These are phyloP conservation scores for Sminthurinus signatus DNA, from an alignment of 1,140 invertebrate species.

Conservation along the genomic window DNA sequence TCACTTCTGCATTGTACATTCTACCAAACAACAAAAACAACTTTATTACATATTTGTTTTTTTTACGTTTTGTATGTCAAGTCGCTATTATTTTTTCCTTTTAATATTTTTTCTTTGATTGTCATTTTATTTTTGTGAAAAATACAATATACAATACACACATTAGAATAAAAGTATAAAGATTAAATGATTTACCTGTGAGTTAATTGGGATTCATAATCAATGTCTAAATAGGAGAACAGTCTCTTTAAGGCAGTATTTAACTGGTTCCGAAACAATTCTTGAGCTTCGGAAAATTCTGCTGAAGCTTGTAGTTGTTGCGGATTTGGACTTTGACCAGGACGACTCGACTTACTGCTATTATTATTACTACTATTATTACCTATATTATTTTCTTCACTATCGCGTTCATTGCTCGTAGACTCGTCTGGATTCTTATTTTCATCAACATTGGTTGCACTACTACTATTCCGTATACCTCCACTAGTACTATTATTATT, in stretches of 20 bases:
- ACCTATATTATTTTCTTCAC: too few relatives aligned
- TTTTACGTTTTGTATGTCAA: neutral
- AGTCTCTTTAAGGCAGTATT: conserved; percentile 62
- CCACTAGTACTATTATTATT: conserved; percentile 14
- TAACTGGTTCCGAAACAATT: conserved; percentile 67
- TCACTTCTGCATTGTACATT: conserved; percentile 83
- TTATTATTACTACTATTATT: neutral
- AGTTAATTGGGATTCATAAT: conserved; percentile 56
- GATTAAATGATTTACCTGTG: conserved; percentile 56
- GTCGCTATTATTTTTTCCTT: neutral
- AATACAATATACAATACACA: too few relatives aligned
- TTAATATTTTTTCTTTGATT: too few relatives aligned
- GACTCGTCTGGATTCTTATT: neutral
- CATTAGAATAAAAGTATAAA: too few relatives aligned
- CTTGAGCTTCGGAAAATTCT: conserved; percentile 55
- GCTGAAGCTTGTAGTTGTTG: neutral
- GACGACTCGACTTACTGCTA: too few relatives aligned
- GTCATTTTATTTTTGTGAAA: too few relatives aligned
- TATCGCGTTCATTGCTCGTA: neutral
- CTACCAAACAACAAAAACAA: conserved; percentile 48
- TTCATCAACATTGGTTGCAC: neutral
- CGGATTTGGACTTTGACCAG: neutral
- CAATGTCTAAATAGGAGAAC: conserved; percentile 72
- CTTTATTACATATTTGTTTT: neutral
- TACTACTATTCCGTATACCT: conserved; percentile 15